Evolutionary conservation across 2,888 invertebrate genomes (phyloP), one percentile per base, ranked within the genome.

Genomic region (Acronicta aceris): DNA sequence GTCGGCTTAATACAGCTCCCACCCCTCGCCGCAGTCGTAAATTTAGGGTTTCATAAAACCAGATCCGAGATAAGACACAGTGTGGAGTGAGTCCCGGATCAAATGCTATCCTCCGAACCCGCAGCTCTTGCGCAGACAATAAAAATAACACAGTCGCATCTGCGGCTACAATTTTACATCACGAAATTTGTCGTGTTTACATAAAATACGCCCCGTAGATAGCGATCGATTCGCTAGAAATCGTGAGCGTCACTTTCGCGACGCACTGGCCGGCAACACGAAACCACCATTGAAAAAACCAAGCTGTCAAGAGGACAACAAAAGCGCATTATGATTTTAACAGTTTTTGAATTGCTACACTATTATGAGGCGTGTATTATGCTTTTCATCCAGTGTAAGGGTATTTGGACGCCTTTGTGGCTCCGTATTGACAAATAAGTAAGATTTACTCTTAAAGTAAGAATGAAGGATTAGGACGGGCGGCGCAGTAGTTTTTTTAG

Each of bases 31-130:
- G 83, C 92, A 94, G 91, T 94, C 94, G 94, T 94, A 94, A 94
- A 94, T 94, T 94, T 94, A 94, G 94, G 94, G 94, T 94, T 94
- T 94, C 94, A 94, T 94, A 94, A 94, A 94, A 94, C 94, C 94
- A 93, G 94, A 94, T 94, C 86, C 83, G 88, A 94, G 94, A 94
- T 94, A 94, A 94, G 93, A 93, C 93, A 93, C 93, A 93, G 93
- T 92, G 93, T 88, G 89, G 90, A 92, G 91, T 88, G 89, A 90
- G 86, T 88, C 92, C 92, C 93, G 92, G 92, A 93, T 94, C 94
- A 92, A 94, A 94, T 93, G 93, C 90, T 91, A 90, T 85, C 87
- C 90, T 90, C 86, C 85, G 82, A 86, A 81, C 87, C 81, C 82
- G 81, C 83, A 85, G 82, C 81, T 81, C 89, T 90, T 71, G 78